phyloP scores from a whole-genome alignment of 2,113 vertebrate species.

The Lampris megalopsis region DNA sequence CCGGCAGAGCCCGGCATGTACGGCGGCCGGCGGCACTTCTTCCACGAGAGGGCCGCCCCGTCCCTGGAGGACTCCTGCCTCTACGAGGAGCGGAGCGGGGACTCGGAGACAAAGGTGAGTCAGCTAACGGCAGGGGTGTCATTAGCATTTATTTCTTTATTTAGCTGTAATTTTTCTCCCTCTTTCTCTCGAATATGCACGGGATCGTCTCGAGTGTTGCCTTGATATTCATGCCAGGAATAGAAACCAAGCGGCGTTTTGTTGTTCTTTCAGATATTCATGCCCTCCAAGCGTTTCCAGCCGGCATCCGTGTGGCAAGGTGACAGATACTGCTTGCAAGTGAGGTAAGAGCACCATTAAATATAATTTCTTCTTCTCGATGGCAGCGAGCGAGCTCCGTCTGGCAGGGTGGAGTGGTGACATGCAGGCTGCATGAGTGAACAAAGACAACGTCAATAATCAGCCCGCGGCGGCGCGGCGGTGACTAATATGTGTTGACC shows the following conservation, averaged over 20 bases:
- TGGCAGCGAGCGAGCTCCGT: too few relatives aligned
- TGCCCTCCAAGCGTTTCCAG: conserved; percentile 78
- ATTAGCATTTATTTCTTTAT: background rate
- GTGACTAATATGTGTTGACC: conserved; percentile 73
- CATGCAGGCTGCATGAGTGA: conserved; percentile 16
- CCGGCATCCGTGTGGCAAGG: conserved; percentile 70
- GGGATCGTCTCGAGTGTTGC: conserved; percentile 43
- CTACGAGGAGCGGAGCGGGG: conserved; percentile 75
- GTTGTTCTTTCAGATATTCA: conserved; percentile 76
- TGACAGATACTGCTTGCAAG: conserved; percentile 80
- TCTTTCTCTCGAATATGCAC: conserved; percentile 49
- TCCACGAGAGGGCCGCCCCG: conserved; percentile 60
- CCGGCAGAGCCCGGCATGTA: conserved; percentile 56
- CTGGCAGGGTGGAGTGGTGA: conserved; percentile 49
- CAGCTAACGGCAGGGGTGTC: conserved; percentile 1
- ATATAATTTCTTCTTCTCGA: conserved; percentile 24
- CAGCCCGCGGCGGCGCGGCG: conserved; percentile 59
- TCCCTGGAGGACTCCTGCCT: conserved; percentile 71
- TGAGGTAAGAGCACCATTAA: conserved; percentile 77
- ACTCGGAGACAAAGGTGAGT: conserved; percentile 80
- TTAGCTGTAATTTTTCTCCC: conserved; percentile 9
- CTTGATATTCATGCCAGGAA: conserved; percentile 69
- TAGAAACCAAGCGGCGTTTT: conserved; percentile 63
- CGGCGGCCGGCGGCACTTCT: conserved; percentile 60
- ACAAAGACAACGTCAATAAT: conserved; percentile 71